Evolutionary conservation across 2,888 invertebrate genomes (phyloP).

Genomic region (Pseudococcus jackbeardsleyi): DNA sequence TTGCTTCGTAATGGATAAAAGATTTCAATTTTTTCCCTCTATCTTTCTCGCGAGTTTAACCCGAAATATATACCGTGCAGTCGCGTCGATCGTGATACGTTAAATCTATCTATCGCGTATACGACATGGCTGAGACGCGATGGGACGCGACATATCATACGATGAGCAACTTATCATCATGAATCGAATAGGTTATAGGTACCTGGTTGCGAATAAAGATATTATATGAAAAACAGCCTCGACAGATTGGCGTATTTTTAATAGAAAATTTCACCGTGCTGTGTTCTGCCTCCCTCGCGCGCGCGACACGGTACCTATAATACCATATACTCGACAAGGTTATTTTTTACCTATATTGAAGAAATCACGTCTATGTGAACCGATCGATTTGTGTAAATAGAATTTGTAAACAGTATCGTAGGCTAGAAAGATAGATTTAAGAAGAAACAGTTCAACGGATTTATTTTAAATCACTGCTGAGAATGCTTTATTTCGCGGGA

Average conservation of each 20-base stretch:
- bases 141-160: background rate
- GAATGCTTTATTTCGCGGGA: too few species aligned
- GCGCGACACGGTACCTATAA: too few species aligned
- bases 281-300: background rate
- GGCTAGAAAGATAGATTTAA: background rate
- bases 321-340: too few species aligned
- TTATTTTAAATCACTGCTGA: too few species aligned
- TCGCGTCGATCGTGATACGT: constrained; percentile 19
- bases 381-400: background rate
- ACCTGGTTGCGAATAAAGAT: constrained; percentile 6
- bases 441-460: background rate
- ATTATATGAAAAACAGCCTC: constrained; percentile 8
- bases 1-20: constrained; percentile 45
- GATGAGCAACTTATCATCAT: background rate
- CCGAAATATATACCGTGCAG: background rate
- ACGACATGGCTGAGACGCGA: background rate
- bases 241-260: constrained; percentile 42
- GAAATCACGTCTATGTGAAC: too few species aligned
- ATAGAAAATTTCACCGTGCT: constrained; percentile 5
- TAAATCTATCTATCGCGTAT: background rate
- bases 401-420: background rate
- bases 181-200: background rate
- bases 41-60: background rate
- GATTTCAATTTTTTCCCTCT: constrained; percentile 27
- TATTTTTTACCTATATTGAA: too few species aligned